Base-by-base conservation (phyloP, 2,888 invertebrate species). In the Eupithecia pulchellata region DNA sequence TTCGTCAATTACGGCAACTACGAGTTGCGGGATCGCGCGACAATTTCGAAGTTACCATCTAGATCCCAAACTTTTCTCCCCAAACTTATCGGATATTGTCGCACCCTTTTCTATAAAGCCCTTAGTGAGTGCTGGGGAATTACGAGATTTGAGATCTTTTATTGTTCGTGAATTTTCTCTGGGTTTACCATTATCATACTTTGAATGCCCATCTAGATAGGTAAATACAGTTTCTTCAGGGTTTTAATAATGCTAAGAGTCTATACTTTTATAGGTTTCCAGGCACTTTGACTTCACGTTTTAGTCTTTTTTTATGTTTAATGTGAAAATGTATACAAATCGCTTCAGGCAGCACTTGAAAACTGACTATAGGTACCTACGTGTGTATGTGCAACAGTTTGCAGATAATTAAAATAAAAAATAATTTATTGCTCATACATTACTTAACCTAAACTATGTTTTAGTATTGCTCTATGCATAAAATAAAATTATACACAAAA, bases 1-100 rank as follows among this genome's bases (percentile, higher is more conserved):
- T 76, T 74, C 69, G 76, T 74, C 77, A 72, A 77, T 77, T 76
- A 72, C 42, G 36, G 52, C 75, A 76, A 76, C 73, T 73, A 75
- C 65, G 42, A 5, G 8, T 42, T 17, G 17, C 66, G 69, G 65
- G 71, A 71, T 69, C 73, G 69, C 73, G 73, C 70, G 66, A 69
- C 73, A 75, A 75, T 75, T 75, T 71, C 68, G 66, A 58, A 72
- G 69, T 68, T 71, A 55, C 70, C 30, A 66, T 65, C 68, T 47
- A 62, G 72, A 72, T 68, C 58, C 25, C 13, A 55, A 74, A 74
- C 73, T 77, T 72, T 71, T 68, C 72, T 74, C 69, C 61, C 52
- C 68, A 61, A 72, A 69, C 52, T 70, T 68, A 77, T 74, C 71
- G 71, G 67, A 71, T 75, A 69, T 68, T 67, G 68, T 65, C 74